phyloP scores from a whole-genome alignment of 2,797 vertebrate genomes.

The Pseudochaenichthys georgianus region DNA sequence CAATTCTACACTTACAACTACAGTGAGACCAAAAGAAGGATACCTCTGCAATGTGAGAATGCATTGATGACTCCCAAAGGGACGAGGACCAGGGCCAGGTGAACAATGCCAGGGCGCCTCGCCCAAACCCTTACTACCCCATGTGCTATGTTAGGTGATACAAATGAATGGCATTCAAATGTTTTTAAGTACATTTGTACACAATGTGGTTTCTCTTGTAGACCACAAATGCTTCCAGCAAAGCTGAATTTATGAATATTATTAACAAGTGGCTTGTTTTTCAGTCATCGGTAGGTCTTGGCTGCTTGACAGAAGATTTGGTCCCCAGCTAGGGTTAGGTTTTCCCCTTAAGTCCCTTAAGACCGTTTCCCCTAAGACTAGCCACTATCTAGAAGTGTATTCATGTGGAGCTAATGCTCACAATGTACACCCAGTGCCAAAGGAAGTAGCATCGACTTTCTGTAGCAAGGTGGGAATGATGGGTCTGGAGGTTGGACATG shows the following conservation, averaged over 20 bases:
- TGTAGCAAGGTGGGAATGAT: background rate
- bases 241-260: background rate
- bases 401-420: background rate
- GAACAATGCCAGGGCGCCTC: background rate
- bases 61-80: background rate
- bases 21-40: conserved; percentile 20
- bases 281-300: too few relatives aligned
- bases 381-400: background rate
- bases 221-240: background rate
- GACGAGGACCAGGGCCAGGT: conserved; percentile 1
- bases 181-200: background rate
- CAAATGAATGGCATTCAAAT: background rate
- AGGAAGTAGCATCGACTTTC: background rate
- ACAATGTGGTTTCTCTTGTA: too few relatives aligned
- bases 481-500: background rate
- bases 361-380: too few relatives aligned
- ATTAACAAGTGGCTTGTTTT: too few relatives aligned
- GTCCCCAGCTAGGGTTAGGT: too few relatives aligned
- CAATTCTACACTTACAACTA: background rate
- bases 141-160: background rate
- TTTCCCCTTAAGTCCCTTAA: too few relatives aligned
- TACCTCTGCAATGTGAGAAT: conserved; percentile 32
- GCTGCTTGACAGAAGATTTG: too few relatives aligned
- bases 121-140: background rate
- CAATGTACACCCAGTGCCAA: background rate